A percentile compares a stretch with the other conserved stretches of the same genome.
Evolutionary conservation across 2,888 invertebrate species (phyloP).

Genomic region (Sesia apiformis): DNA sequence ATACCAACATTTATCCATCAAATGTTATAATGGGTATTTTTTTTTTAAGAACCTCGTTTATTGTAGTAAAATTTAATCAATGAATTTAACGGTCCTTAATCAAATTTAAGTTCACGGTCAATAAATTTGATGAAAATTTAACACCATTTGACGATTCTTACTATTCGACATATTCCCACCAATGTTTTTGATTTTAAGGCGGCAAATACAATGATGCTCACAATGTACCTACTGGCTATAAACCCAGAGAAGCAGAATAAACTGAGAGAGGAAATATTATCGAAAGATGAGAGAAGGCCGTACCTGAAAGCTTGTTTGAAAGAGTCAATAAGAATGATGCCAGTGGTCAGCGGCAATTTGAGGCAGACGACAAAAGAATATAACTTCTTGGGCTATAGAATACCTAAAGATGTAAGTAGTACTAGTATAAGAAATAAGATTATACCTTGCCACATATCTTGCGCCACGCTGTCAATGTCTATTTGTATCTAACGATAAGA

Average conservation of each 20-base stretch:
- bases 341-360: constrained; percentile 64
- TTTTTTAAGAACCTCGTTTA: too few relatives aligned
- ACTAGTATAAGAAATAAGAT: not conserved
- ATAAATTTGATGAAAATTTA: too few relatives aligned
- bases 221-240: not conserved
- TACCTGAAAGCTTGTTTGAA: constrained; percentile 78
- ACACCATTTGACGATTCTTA: too few relatives aligned
- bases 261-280: constrained; percentile 9
- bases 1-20: too few relatives aligned
- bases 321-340: constrained; percentile 72
- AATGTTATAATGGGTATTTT: too few relatives aligned
- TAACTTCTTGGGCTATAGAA: constrained; percentile 65
- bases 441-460: too few relatives aligned
- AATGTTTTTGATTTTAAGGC: not conserved
- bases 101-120: too few relatives aligned
- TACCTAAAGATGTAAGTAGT: constrained; percentile 60
- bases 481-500: too few relatives aligned
- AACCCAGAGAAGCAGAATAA: not conserved
- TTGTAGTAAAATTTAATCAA: too few relatives aligned
- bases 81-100: too few relatives aligned
- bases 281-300: constrained; percentile 29
- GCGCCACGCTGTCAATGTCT: too few relatives aligned
- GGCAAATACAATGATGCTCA: not conserved
- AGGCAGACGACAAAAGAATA: constrained; percentile 57
- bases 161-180: too few relatives aligned